A percentile compares a stretch with the other conserved stretches of the same genome.
phyloP scores from a whole-genome alignment of 2,113 vertebrate genomes.

The Triplophysa siluroides region DNA sequence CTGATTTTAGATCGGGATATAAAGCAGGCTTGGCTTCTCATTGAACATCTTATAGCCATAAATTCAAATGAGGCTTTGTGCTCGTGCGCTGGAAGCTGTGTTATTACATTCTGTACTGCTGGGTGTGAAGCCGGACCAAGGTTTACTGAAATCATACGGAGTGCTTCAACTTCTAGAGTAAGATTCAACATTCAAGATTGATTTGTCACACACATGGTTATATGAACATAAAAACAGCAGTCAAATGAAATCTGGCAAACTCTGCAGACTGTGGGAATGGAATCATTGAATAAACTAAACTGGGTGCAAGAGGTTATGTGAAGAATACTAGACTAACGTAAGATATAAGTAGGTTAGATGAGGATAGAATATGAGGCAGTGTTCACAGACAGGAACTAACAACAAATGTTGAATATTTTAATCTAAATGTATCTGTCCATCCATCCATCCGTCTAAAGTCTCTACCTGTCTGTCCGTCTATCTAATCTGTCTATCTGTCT shows the following conservation, averaged over 20 bases:
- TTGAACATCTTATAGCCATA: slow-evolving; percentile 24
- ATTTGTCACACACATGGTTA: not conserved
- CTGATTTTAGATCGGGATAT: slow-evolving; percentile 35
- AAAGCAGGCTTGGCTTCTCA: slow-evolving; percentile 5
- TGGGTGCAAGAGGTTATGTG: too few species aligned
- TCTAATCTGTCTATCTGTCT: too few species aligned
- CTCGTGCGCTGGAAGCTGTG: not conserved
- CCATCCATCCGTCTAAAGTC: too few species aligned
- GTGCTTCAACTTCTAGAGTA: not conserved
- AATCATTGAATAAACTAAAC: too few species aligned
- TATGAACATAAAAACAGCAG: too few species aligned
- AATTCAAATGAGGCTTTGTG: slow-evolving; percentile 13
- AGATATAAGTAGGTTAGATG: too few species aligned
- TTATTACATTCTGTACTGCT: not conserved
- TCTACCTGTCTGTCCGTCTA: too few species aligned
- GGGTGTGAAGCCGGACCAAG: not conserved
- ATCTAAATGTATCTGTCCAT: not conserved
- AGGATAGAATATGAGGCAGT: too few species aligned
- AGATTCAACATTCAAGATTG: not conserved
- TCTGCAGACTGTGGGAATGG: too few species aligned
- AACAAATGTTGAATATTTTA: not conserved
- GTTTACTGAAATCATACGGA: not conserved
- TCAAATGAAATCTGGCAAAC: too few species aligned
- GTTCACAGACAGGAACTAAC: too few species aligned
- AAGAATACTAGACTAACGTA: too few species aligned